A percentile compares a stretch with the other conserved stretches of the same genome.
These are phyloP conservation scores for Moxostoma hubbsi DNA, from an alignment of 2,797 vertebrate genomes.

Conservation along the genomic window DNA sequence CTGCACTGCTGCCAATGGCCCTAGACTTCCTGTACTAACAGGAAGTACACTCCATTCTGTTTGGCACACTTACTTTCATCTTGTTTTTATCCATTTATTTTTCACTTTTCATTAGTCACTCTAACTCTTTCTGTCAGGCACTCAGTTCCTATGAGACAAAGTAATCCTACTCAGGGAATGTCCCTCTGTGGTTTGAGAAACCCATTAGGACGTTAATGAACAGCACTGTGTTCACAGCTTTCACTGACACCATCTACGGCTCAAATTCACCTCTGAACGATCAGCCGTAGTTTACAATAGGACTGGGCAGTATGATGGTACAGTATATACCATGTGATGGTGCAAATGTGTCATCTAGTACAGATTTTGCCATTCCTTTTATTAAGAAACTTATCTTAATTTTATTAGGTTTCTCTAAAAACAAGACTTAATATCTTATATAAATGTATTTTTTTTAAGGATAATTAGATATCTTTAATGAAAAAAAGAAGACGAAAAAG, in stretches of 20 bases:
- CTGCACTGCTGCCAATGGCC: no score
- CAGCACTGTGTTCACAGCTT: constrained; percentile 25
- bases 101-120: neutral
- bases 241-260: constrained; percentile 33
- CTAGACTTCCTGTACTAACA: neutral
- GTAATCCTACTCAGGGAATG: neutral
- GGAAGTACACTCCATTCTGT: neutral
- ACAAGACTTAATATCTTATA: no score
- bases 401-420: no score
- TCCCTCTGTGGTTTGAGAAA: neutral
- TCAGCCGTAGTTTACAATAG: neutral
- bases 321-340: neutral
- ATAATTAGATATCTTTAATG: no score
- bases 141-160: neutral
- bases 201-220: constrained; percentile 17
- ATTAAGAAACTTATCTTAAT: no score
- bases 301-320: no score
- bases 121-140: neutral
- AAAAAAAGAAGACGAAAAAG: no score
- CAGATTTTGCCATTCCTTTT: no score
- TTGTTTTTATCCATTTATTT: neutral
- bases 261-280: neutral
- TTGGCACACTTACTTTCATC: neutral
- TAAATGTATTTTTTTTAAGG: no score
- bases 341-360: neutral